phyloP scores from a whole-genome alignment of 1,140 invertebrate genomes.

The Phortica variegata region DNA sequence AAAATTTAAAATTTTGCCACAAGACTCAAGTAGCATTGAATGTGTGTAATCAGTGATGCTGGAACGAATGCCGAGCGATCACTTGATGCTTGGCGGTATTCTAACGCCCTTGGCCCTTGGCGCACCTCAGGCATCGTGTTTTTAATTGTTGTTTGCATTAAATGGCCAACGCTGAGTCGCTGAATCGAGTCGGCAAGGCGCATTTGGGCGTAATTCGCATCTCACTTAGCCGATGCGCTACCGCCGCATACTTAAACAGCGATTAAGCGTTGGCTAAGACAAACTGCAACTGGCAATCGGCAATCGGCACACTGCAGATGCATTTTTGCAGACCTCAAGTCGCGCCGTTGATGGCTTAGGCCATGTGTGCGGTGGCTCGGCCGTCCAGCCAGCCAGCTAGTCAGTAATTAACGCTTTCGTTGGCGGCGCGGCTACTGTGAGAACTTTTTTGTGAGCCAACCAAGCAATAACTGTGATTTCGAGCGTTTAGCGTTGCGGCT shows the following conservation, averaged over 20 bases:
- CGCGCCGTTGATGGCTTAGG: no score
- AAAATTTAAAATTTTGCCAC: neutral
- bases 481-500: no score
- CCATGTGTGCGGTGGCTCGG: no score
- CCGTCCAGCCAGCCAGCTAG: no score
- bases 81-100: constrained; percentile 1
- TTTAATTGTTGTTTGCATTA: constrained; percentile 55
- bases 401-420: constrained; percentile 33
- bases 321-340: no score
- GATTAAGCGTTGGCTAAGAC: constrained; percentile 30
- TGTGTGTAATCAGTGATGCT: neutral
- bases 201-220: constrained; percentile 52
- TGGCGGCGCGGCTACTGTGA: constrained; percentile 24
- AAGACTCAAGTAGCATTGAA: neutral
- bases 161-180: constrained; percentile 51
- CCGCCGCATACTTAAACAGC: constrained; percentile 47
- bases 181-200: constrained; percentile 21
- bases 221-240: no score
- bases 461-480: no score
- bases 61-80: neutral
- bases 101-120: constrained; percentile 16
- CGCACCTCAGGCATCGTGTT: no score
- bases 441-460: constrained; percentile 39
- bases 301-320: constrained; percentile 6
- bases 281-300: neutral